These are phyloP conservation scores for Gortyna flavago DNA, from an alignment of 2,888 invertebrate genomes.

Conservation along the genomic window DNA sequence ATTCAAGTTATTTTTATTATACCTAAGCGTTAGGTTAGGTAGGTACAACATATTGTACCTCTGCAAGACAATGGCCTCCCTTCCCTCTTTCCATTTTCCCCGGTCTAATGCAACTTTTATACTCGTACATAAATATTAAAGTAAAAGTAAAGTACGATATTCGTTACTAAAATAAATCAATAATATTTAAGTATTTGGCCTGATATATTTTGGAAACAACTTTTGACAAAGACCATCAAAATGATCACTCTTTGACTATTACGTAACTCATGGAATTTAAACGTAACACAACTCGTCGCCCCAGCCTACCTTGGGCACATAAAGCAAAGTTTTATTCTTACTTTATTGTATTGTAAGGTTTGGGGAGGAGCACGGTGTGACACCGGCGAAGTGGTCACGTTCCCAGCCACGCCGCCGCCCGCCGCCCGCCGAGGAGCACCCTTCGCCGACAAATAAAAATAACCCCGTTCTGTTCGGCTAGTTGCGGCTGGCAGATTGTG, in stretches of 20 bases:
- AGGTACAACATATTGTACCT: not conserved
- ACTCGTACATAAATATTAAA: not conserved
- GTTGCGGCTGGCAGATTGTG: conserved; percentile 54
- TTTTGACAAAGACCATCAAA: not conserved
- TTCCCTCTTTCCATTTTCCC: not conserved
- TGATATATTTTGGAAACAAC: not conserved
- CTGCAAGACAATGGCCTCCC: not conserved
- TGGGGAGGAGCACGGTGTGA: conserved; percentile 44
- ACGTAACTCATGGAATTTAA: not conserved
- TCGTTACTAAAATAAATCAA: not conserved
- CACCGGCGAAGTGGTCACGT: conserved; percentile 44
- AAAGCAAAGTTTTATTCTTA: conserved; percentile 27
- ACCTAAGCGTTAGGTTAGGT: no score
- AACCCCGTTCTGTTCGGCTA: conserved; percentile 31
- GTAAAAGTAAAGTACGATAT: not conserved
- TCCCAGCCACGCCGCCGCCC: conserved; percentile 40
- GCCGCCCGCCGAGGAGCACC: conserved; percentile 22
- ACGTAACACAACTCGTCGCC: not conserved
- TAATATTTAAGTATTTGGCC: not conserved
- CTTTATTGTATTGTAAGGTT: conserved; percentile 40
- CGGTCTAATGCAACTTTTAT: not conserved
- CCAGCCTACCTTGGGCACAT: not conserved
- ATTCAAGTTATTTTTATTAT: not conserved
- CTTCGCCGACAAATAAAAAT: conserved; percentile 51
- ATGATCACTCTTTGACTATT: not conserved